A percentile compares a stretch with the other conserved stretches of the same genome.
phyloP scores from a whole-genome alignment of 2,888 invertebrate genomes.

The Xanthorhoe spadicearia region DNA sequence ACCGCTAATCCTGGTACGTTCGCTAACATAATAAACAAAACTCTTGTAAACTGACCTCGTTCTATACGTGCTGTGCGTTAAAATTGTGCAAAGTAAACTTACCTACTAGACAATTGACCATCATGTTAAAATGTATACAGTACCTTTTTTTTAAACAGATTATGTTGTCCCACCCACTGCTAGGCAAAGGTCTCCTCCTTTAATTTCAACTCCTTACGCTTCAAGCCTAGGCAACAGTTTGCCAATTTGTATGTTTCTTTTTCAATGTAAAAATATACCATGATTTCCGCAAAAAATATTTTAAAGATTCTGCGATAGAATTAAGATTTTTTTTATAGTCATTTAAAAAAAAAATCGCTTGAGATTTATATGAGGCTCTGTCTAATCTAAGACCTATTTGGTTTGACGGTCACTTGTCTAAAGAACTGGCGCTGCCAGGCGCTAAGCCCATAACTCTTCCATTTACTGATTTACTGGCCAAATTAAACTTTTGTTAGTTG shows the following conservation, averaged over 20 bases:
- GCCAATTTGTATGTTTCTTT: too few relatives aligned
- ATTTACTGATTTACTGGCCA: slow-evolving; percentile 31
- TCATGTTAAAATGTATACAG: not conserved
- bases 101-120: slow-evolving; percentile 4
- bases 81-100: slow-evolving; percentile 44
- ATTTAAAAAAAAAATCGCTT: too few relatives aligned
- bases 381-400: not conserved
- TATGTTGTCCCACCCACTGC: too few relatives aligned
- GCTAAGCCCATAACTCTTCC: slow-evolving; percentile 35
- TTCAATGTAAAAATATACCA: too few relatives aligned
- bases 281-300: too few relatives aligned
- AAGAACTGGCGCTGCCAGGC: slow-evolving; percentile 6
- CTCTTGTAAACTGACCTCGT: slow-evolving; percentile 61
- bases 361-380: too few relatives aligned
- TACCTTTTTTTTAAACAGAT: too few relatives aligned
- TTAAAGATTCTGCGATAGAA: too few relatives aligned
- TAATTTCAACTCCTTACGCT: too few relatives aligned
- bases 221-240: too few relatives aligned
- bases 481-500: slow-evolving; percentile 34
- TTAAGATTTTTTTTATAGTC: too few relatives aligned
- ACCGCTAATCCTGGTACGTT: slow-evolving; percentile 40
- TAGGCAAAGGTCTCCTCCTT: too few relatives aligned
- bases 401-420: slow-evolving; percentile 7
- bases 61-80: slow-evolving; percentile 46
- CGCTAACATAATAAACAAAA: slow-evolving; percentile 54